phyloP scores from a whole-genome alignment of 2,113 vertebrate genomes.

The Cervus canadensis region DNA sequence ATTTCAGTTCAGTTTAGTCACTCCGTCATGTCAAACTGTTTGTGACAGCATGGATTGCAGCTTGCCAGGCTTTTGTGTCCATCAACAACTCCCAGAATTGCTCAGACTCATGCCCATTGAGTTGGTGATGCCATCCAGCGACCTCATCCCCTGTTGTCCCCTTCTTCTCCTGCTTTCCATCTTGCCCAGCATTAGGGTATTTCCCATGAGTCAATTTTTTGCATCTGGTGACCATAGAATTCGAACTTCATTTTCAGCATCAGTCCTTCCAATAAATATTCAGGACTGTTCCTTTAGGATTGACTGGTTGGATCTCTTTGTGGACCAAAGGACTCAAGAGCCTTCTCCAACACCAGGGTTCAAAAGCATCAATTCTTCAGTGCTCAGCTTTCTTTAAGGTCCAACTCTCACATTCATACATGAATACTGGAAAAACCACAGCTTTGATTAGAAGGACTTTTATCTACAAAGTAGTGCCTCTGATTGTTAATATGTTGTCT shows the following conservation, averaged over 20 bases:
- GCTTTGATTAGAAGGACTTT: background rate
- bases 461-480: background rate
- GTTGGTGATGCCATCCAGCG: background rate
- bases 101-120: background rate
- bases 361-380: background rate
- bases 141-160: background rate
- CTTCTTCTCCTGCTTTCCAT: background rate
- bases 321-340: background rate
- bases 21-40: background rate
- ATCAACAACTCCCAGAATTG: background rate
- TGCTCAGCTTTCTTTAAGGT: background rate
- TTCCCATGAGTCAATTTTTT: background rate
- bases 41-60: background rate
- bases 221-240: background rate
- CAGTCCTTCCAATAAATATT: background rate
- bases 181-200: background rate
- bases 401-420: background rate
- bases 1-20: background rate
- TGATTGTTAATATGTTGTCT: background rate
- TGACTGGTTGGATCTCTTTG: background rate
- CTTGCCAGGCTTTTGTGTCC: background rate
- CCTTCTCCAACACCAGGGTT: background rate
- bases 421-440: background rate
- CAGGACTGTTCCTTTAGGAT: background rate
- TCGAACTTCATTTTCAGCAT: background rate